Conservation (phyloP, 2,888 invertebrate species). For the Lissonota sp. region DNA sequence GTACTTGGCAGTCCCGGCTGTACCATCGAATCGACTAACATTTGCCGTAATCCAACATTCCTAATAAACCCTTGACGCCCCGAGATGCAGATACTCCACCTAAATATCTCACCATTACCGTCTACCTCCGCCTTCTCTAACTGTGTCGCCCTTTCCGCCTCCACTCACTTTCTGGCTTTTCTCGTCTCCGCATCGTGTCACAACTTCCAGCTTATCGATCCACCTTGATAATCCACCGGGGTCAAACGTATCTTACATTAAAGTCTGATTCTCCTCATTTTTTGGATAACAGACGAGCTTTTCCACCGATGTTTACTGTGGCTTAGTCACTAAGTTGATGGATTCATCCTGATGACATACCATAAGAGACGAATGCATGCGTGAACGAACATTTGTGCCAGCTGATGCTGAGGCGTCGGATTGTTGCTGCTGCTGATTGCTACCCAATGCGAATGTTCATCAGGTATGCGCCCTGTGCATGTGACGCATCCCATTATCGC, state of each 20-base stretch:
- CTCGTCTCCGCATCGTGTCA: not conserved
- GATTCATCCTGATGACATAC: constrained; percentile 1
- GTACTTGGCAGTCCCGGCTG: constrained; percentile 9
- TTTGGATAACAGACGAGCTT: constrained; percentile 1
- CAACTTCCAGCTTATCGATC: constrained; percentile 26
- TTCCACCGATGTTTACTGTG: constrained; percentile 10
- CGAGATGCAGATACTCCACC: constrained; percentile 21
- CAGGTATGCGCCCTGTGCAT: not conserved
- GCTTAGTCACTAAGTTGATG: constrained; percentile 22
- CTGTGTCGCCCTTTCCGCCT: constrained; percentile 21
- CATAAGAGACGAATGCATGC: constrained; percentile 30
- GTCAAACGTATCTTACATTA: not conserved
- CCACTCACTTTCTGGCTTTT: constrained; percentile 16
- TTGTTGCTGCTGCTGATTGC: constrained; percentile 51
- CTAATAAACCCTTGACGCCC: constrained; percentile 30
- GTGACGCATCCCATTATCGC: constrained; percentile 45
- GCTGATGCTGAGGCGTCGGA: constrained; percentile 28
- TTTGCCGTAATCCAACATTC: constrained; percentile 41
- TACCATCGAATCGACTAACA: constrained; percentile 37
- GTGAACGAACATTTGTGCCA: constrained; percentile 10
- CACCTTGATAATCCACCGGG: constrained; percentile 11
- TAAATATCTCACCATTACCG: constrained; percentile 7
- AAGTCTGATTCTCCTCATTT: constrained; percentile 17
- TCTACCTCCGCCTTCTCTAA: constrained; percentile 2
- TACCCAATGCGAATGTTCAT: constrained; percentile 7